Evolutionary conservation across 2,888 invertebrate genomes (phyloP), one percentile per base, ranked within the genome.

Genomic region (Acleris holmiana): DNA sequence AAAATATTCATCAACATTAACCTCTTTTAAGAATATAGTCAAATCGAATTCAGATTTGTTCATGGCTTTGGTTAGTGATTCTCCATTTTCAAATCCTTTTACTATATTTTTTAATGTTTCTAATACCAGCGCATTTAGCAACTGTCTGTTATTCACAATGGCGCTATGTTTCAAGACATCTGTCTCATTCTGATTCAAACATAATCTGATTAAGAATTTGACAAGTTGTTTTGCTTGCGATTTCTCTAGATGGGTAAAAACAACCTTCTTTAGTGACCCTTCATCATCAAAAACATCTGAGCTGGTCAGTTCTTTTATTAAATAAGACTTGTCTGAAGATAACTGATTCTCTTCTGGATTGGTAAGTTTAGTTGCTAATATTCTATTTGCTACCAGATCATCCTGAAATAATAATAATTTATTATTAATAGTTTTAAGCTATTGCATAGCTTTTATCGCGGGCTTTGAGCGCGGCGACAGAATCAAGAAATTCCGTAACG

Each of bases 341-440:
- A 69, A 67, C 59, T 76, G 64, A 40, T 55, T 71, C 73, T 25
- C 68, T 74, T 18, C 17, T 4, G 29, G 19, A 6, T 71, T 66
- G 57, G 76, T 67, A 13, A 88, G 56, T 58, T 91, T 75, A 0
- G 82, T 70, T 2, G 83, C 78, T 74, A 88, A 83, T 3, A 80
- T 73, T 79, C 90, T 91, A 8, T 84, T 71, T 5, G 88, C 73
- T 0, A 89, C 78, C 1, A 92, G 69, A 13, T 86, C 79, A 61
- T 88, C 77, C 92, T 92, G 86, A 67, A 91, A 84, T 60, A n/a
- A 29, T 46, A 23, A n/a, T n/a, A n/a, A n/a, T n/a, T n/a, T n/a
- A n/a, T n/a, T n/a, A n/a, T n/a, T n/a, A n/a, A n/a, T n/a, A n/a
- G n/a, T n/a, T n/a, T n/a, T n/a, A n/a, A n/a, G n/a, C n/a, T n/a